Conservation (phyloP, 2,797 vertebrate species). For the Babyrousa celebensis region DNA sequence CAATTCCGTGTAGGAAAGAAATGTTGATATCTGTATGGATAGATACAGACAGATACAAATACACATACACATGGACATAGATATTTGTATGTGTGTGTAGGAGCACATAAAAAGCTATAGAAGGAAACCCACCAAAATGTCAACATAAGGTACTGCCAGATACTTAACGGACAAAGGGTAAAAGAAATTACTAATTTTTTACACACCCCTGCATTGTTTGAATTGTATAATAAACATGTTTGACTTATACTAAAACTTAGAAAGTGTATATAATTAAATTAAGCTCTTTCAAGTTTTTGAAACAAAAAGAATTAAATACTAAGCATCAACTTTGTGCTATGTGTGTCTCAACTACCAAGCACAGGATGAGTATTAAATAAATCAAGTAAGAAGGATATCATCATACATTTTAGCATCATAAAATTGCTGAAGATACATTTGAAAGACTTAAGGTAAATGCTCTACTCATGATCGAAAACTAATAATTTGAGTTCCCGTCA, state of each 20-base stretch:
- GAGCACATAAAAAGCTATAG: background rate
- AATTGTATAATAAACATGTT: conserved; percentile 8
- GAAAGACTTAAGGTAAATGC: conserved; percentile 5
- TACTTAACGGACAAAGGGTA: background rate
- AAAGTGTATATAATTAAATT: background rate
- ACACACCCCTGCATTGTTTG: background rate
- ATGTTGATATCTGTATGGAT: background rate
- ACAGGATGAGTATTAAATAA: conserved; percentile 63
- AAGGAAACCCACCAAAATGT: background rate
- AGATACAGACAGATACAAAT: background rate
- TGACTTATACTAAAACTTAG: background rate
- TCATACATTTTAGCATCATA: conserved; percentile 4
- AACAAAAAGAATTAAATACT: conserved; percentile 49
- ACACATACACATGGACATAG: background rate
- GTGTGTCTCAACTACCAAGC: conserved; percentile 16
- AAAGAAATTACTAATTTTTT: background rate
- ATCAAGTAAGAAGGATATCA: conserved; percentile 18
- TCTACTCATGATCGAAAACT: background rate
- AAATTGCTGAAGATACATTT: conserved; percentile 4
- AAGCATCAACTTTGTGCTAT: background rate
- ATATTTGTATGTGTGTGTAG: background rate
- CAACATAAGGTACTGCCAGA: background rate
- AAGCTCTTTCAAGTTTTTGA: conserved; percentile 13
- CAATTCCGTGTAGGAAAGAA: background rate
- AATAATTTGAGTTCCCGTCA: background rate